A percentile compares a stretch with the other conserved stretches of the same genome.
These are phyloP conservation scores for Aplysia californica DNA, from an alignment of 1,140 invertebrate species.

Conservation along the genomic window DNA sequence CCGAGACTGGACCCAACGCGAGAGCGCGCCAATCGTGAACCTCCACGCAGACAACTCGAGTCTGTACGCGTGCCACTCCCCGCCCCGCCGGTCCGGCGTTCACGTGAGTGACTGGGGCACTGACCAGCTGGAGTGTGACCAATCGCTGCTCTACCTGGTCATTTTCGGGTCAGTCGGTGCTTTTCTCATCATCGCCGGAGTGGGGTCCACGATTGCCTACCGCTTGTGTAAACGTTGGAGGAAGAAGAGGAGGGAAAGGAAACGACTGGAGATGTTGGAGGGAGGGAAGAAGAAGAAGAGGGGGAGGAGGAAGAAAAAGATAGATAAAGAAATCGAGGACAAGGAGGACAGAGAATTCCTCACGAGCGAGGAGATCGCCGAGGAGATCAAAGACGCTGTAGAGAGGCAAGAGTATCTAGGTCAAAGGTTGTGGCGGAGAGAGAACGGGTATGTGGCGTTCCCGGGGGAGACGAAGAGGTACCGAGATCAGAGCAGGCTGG, in stretches of 20 bases:
- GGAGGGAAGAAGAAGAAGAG: not conserved
- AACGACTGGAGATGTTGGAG: not conserved
- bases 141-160: slow-evolving; percentile 32
- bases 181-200: slow-evolving; percentile 32
- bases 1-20: slow-evolving; percentile 43
- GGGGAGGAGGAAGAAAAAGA: not conserved
- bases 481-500: not conserved
- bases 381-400: slow-evolving; percentile 2
- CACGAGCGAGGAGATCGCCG: slow-evolving; percentile 1
- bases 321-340: too few relatives aligned
- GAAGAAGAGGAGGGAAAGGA: not conserved
- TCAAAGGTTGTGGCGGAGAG: too few relatives aligned
- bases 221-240: slow-evolving; percentile 35
- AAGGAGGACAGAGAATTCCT: not conserved
- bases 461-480: not conserved
- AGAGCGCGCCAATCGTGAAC: not conserved
- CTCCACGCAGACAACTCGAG: not conserved
- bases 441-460: not conserved
- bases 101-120: not conserved
- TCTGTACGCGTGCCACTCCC: not conserved
- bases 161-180: slow-evolving; percentile 41
- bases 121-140: slow-evolving; percentile 37
- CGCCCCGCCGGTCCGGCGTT: not conserved
- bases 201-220: slow-evolving; percentile 35
- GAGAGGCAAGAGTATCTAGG: not conserved